These are phyloP conservation scores for Amblyjoppa fuscipennis DNA, from an alignment of 2,888 invertebrate genomes.

Conservation along the genomic window DNA sequence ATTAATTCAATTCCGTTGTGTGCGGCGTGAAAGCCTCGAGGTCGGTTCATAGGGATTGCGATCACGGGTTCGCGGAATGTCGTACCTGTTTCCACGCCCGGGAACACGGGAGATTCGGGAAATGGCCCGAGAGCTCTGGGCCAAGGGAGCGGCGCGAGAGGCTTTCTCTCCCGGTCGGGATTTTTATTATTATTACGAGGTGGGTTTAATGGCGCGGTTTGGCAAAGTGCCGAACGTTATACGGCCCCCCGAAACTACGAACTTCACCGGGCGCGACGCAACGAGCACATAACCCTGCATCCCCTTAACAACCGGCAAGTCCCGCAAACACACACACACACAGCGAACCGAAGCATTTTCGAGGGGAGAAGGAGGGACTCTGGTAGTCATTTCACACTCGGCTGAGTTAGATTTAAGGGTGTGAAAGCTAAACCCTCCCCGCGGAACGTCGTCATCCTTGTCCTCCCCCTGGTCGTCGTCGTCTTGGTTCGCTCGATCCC, in stretches of 20 bases:
- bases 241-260: conserved; percentile 58
- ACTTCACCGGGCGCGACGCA: conserved; percentile 12
- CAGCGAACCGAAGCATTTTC: conserved; percentile 46
- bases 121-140: conserved; percentile 55
- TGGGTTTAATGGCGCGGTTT: conserved; percentile 67
- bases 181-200: conserved; percentile 68
- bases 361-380: conserved; percentile 25
- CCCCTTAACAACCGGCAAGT: conserved; percentile 48
- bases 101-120: conserved; percentile 55
- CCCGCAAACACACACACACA: neutral
- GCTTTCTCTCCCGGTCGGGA: conserved; percentile 20
- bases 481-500: conserved; percentile 22
- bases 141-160: neutral
- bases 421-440: conserved; percentile 59
- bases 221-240: conserved; percentile 64
- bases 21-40: neutral
- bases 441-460: conserved; percentile 45
- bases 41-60: neutral
- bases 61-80: conserved; percentile 54
- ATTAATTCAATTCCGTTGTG: conserved; percentile 36
- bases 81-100: conserved; percentile 42
- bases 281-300: neutral
- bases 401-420: conserved; percentile 71
- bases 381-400: conserved; percentile 71
- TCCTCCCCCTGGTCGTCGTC: conserved; percentile 22